Base-by-base conservation (phyloP, 2,113 vertebrate species). In the Aleadryas rufinucha region DNA sequence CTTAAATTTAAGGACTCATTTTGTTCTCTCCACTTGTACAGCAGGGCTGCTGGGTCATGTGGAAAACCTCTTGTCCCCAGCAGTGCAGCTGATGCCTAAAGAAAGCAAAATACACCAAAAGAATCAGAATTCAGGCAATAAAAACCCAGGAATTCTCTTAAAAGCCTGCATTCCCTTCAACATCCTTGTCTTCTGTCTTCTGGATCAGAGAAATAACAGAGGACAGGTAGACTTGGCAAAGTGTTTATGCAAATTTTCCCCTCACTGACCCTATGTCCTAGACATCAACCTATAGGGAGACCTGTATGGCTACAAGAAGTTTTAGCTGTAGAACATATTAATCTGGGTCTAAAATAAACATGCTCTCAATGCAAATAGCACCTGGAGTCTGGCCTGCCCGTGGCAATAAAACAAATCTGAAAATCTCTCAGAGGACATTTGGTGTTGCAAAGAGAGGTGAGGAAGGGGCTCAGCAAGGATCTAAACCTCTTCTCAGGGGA, bases 241-340 rank as follows among this genome's bases (percentile, higher is more conserved):
- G 16, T 15, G 3, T 50, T 50, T 14, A 28, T 57, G 28, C 2
- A 84, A 70, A 66, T 31, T 13, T 4, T 33, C 26, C 2, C 8
- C 13, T 82, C 30, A 7, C 1, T 37, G 42, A 74, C 78, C 14
- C 21, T 35, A 10, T 41, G 31, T 19, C n/a, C 24, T 35, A 44
- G n/a, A 21, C 12, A 74, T 14, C 27, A 64, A 23, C 13, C 10
- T 71, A 9, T 16, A 19, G 30, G 24, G 30, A 61, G 6, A 6
- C 64, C 24, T 35, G 2, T 2, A 33, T 10, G 42, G 31, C 11
- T 64, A 10, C 30, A 66, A 16, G 33, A 64, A 63, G 33, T 75
- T 66, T 60, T 37, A 79, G 3, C 35, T 64, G 11, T 8, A 68
- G 18, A 71, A 13, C 0, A 0, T 9, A 15, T 26, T 59, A 12